These are phyloP conservation scores for Pterocles orientalis DNA, from an alignment of 2,113 vertebrate genomes.

Conservation along the genomic window DNA sequence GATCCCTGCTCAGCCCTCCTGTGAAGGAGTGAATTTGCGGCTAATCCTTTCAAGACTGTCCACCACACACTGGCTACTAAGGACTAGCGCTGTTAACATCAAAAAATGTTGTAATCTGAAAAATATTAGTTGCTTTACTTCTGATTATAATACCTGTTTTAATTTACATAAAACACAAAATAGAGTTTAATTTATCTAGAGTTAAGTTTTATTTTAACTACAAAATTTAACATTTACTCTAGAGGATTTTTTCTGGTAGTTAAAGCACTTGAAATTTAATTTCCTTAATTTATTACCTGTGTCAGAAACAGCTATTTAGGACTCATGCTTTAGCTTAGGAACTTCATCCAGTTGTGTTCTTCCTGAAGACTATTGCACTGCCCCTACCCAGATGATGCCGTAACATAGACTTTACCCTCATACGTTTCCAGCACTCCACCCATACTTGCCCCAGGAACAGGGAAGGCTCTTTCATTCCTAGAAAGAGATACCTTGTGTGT, in stretches of 20 bases:
- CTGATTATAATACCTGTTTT: neutral
- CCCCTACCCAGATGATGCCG: neutral
- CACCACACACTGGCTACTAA: neutral
- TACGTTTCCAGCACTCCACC: rapidly evolving
- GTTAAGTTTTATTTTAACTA: neutral
- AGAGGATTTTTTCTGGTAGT: neutral
- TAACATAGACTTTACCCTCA: neutral
- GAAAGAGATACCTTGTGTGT: neutral
- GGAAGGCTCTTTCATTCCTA: neutral
- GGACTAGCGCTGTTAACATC: neutral
- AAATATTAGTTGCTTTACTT: neutral
- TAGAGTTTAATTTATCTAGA: neutral
- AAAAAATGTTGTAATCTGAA: neutral
- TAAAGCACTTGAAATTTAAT: neutral
- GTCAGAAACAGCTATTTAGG: neutral
- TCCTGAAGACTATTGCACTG: neutral
- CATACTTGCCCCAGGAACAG: neutral
- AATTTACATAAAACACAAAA: neutral
- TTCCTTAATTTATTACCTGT: neutral
- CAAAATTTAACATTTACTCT: neutral
- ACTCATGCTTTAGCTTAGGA: neutral
- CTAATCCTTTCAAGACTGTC: neutral
- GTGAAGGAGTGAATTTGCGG: neutral
- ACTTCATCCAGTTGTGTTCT: neutral
- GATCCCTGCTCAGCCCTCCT: neutral